Evolutionary conservation across 2,888 invertebrate genomes (phyloP).

Genomic region (Oxyteleia sp.): DNA sequence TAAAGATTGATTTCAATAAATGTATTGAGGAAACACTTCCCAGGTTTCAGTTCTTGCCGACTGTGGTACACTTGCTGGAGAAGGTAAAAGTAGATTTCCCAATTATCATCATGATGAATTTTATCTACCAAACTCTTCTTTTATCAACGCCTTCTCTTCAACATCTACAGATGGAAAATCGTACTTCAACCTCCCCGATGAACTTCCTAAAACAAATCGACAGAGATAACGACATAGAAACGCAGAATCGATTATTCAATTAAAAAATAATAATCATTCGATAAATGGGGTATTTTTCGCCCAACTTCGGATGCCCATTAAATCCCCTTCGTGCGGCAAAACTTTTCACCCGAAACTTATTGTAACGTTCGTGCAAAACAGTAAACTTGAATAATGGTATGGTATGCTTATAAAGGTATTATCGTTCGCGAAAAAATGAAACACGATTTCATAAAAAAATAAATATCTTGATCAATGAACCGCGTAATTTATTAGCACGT

Average conservation of each 20-base stretch:
- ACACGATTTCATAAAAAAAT: not conserved
- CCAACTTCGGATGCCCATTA: no score
- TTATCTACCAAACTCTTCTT: no score
- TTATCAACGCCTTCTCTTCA: no score
- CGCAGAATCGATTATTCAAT: no score
- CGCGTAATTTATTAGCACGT: not conserved
- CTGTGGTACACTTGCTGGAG: not conserved
- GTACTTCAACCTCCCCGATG: no score
- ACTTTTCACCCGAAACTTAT: slow-evolving; percentile 1
- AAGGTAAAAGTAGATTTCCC: not conserved
- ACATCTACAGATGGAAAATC: no score
- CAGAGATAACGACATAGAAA: no score
- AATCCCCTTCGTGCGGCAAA: slow-evolving; percentile 5
- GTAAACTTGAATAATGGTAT: not conserved
- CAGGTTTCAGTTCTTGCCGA: not conserved
- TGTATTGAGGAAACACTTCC: slow-evolving; percentile 1
- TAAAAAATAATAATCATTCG: no score
- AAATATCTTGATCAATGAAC: slow-evolving; percentile 14
- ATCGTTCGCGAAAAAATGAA: slow-evolving; percentile 4
- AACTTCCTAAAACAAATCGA: no score
- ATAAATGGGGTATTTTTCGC: no score
- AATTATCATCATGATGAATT: not conserved
- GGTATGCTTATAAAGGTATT: slow-evolving; percentile 1
- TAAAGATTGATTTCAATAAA: slow-evolving; percentile 22
- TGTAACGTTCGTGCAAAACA: slow-evolving; percentile 7